Conservation (phyloP, 1,140 invertebrate species). For the Drosophila persimilis region DNA sequence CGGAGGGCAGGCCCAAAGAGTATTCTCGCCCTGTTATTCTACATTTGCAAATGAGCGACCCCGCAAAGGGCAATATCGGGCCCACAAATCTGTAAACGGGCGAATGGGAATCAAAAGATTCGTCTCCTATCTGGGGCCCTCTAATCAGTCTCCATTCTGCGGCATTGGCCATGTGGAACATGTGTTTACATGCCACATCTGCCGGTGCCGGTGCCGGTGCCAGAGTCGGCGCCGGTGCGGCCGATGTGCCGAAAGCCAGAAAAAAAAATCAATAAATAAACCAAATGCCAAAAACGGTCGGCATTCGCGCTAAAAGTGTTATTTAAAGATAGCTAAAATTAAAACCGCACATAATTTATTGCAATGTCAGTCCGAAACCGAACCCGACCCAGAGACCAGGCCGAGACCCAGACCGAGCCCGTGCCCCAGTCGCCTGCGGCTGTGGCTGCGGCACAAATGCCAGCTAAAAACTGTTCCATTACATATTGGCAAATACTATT, state of each 20-base stretch:
- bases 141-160: conserved; percentile 49
- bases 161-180: conserved; percentile 34
- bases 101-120: conserved; percentile 17
- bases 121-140: conserved; percentile 12
- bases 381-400: not conserved
- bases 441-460: conserved; percentile 17
- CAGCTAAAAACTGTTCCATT: conserved; percentile 46
- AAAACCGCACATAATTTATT: conserved; percentile 64
- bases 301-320: conserved; percentile 41
- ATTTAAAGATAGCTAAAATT: conserved; percentile 73
- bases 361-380: conserved; percentile 26
- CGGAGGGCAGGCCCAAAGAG: conserved; percentile 7
- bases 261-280: conserved; percentile 44
- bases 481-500: conserved; percentile 44
- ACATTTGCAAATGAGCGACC: too few species aligned
- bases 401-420: conserved; percentile 8
- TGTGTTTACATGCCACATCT: conserved; percentile 27
- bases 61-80: conserved; percentile 6
- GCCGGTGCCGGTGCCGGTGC: too few species aligned
- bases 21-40: too few species aligned
- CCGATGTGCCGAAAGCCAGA: conserved; percentile 49
- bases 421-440: conserved; percentile 36
- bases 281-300: conserved; percentile 30
- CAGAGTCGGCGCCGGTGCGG: conserved; percentile 2
- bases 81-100: not conserved